These are phyloP conservation scores for Agrotis exclamationis DNA, from an alignment of 2,888 invertebrate genomes.

Conservation along the genomic window DNA sequence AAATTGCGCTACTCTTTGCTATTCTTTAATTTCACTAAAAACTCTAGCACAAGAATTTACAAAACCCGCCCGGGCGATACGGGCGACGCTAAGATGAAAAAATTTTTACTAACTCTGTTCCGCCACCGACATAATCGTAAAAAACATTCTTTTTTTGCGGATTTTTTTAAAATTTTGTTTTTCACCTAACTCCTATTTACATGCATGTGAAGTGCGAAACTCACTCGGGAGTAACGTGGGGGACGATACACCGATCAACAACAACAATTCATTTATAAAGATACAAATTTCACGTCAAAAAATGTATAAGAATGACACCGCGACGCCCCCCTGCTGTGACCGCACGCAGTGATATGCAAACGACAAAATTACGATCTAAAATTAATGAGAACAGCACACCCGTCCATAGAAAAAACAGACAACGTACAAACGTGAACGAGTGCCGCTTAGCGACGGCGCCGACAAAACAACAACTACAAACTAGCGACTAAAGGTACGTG, in stretches of 20 bases:
- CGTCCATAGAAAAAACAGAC: conserved; percentile 71
- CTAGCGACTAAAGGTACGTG: conserved; percentile 76
- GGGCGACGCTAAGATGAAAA: conserved; percentile 77
- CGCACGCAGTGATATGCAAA: conserved; percentile 86
- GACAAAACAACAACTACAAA: conserved; percentile 83
- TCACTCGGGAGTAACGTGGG: conserved; percentile 83
- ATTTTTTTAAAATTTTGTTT: conserved; percentile 76
- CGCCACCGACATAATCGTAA: conserved; percentile 80
- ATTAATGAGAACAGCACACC: conserved; percentile 70
- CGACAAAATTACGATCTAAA: conserved; percentile 85
- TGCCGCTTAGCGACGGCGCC: conserved; percentile 68
- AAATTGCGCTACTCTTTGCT: conserved; percentile 89
- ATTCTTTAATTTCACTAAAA: conserved; percentile 87
- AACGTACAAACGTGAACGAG: conserved; percentile 76
- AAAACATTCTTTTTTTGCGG: conserved; percentile 84
- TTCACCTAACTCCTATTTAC: conserved; percentile 83
- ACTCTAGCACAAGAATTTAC: conserved; percentile 83
- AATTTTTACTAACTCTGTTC: conserved; percentile 79
- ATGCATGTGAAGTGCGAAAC: conserved; percentile 86
- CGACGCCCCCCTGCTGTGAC: conserved; percentile 75
- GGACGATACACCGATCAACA: conserved; percentile 77
- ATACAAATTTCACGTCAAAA: conserved; percentile 82
- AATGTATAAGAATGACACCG: conserved; percentile 76
- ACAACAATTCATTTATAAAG: conserved; percentile 83
- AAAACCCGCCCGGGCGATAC: conserved; percentile 70